phyloP scores from a whole-genome alignment of 2,113 vertebrate genomes.

The Toxotes chatareus region DNA sequence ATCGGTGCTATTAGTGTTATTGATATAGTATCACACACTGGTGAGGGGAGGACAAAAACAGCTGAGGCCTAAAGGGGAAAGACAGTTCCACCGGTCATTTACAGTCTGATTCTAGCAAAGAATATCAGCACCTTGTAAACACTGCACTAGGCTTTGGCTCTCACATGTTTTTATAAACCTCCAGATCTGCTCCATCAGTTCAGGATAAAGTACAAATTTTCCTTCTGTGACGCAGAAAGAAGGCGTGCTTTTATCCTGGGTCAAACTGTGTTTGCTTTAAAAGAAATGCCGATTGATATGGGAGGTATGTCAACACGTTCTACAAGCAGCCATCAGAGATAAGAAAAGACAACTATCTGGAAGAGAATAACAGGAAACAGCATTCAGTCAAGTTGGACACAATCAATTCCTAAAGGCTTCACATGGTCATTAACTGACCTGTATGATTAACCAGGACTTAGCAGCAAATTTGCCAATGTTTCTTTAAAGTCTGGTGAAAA shows the following conservation, averaged over 20 bases:
- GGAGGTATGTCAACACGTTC: slow-evolving; percentile 36
- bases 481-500: neutral
- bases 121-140: slow-evolving; percentile 41
- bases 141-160: neutral
- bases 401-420: slow-evolving; percentile 27
- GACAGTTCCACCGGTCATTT: slow-evolving; percentile 41
- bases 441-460: neutral
- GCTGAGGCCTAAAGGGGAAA: slow-evolving; percentile 50
- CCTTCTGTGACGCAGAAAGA: neutral
- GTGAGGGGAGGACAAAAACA: slow-evolving; percentile 15
- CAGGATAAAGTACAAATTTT: slow-evolving; percentile 1
- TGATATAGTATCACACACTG: slow-evolving; percentile 52
- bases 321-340: slow-evolving; percentile 38
- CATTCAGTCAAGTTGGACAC: slow-evolving; percentile 14
- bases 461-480: neutral
- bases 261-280: slow-evolving; percentile 13
- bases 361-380: slow-evolving; percentile 18
- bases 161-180: slow-evolving; percentile 8
- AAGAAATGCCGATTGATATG: slow-evolving; percentile 15
- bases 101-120: slow-evolving; percentile 46
- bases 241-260: neutral
- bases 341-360: slow-evolving; percentile 18
- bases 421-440: slow-evolving; percentile 17
- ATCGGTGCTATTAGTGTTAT: slow-evolving; percentile 38
- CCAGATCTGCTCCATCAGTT: slow-evolving; percentile 26